These are phyloP conservation scores for Andrena camellia DNA, from an alignment of 2,888 invertebrate species.

Conservation along the genomic window DNA sequence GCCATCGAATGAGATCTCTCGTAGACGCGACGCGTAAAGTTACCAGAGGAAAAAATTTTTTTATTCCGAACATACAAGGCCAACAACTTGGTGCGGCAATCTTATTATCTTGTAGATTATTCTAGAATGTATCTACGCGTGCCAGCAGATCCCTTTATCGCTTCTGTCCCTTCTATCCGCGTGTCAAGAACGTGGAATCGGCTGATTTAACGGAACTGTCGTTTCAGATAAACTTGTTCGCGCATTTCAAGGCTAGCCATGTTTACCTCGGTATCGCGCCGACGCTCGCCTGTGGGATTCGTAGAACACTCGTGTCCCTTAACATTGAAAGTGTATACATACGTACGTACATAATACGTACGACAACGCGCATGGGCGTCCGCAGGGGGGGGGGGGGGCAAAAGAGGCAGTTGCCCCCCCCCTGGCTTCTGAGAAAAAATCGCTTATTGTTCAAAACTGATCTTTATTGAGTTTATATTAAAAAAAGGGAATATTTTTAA, in stretches of 20 bases:
- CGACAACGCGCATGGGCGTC: too few species aligned
- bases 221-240: constrained; percentile 22
- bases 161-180: background rate
- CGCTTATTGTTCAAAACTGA: too few species aligned
- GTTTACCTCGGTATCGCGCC: constrained; percentile 34
- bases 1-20: too few species aligned
- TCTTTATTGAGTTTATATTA: too few species aligned
- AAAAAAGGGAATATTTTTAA: too few species aligned
- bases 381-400: too few species aligned
- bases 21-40: background rate
- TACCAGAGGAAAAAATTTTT: background rate
- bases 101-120: background rate
- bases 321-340: background rate
- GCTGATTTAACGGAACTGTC: constrained; percentile 26
- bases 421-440: too few species aligned
- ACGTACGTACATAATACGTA: background rate
- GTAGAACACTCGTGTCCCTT: background rate
- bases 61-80: background rate
- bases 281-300: background rate
- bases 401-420: too few species aligned
- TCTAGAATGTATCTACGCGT: background rate
- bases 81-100: constrained; percentile 1
- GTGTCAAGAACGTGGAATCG: background rate
- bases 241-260: constrained; percentile 39
- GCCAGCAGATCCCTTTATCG: constrained; percentile 7